Base-by-base conservation (phyloP, 2,888 invertebrate genomes). In the Amphipoea lucens region DNA sequence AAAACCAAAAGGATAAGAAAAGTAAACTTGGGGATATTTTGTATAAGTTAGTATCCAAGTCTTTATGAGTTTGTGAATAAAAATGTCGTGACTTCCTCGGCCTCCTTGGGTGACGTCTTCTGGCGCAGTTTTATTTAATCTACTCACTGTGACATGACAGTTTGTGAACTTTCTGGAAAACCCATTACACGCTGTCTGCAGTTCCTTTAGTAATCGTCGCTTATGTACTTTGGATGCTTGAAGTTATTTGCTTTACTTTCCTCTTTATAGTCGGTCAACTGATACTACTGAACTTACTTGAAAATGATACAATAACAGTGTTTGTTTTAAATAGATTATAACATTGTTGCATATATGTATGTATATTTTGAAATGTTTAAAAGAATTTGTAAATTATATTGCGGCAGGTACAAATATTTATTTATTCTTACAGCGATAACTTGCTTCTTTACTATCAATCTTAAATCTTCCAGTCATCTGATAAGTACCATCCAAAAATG, bases 101-200 rank as follows among this genome's bases (percentile, higher is more conserved):
- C 57, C 14, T 65, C 23, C 29, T 63, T 74, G 6, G 51, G 36
- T 17, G 17, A 60, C 48, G 54, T 48, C 70, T 60, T 48, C 60
- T 66, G n/a, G 29, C 23, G 23, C 57, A 71, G 23, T 72, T 80
- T 72, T 69, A 76, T 83, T 78, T 73, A 80, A 83, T 80, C 76
- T 76, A 54, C 63, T 79, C 60, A 65, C 67, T 40, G 76, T 68
- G 75, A 87, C 74, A 68, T 72, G 78, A 63, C 85, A 81, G 87
- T 78, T 76, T 40, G 69, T 20, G 45, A 86, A 86, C 72, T 84
- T 81, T 77, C 36, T 29, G 65, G 57, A 70, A 63, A 78, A 80
- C 60, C 78, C 76, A 84, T 81, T 84, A 84, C 12, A 75, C 48
- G 42, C 68, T 66, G 75, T 70, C 75, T 80, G 48, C 68, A 54